Evolutionary conservation across 1,140 invertebrate genomes (phyloP).

Genomic region (Orussus abietinus): DNA sequence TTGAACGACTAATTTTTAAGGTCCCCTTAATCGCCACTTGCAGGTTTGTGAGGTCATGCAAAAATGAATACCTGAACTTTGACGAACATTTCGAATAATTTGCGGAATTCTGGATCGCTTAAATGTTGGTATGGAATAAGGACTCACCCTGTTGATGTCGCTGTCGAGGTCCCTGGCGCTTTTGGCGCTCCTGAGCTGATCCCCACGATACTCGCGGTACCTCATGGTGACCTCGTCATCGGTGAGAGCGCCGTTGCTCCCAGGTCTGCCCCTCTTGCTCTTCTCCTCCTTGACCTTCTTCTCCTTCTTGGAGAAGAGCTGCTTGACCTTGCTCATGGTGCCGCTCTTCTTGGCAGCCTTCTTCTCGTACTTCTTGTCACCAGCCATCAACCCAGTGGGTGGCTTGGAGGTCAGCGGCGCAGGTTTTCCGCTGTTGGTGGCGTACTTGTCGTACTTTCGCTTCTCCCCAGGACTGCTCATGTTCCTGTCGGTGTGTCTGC

Average conservation of each 20-base stretch:
- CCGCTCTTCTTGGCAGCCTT: conserved; percentile 45
- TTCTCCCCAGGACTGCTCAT: conserved; percentile 45
- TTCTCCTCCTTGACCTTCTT: conserved; percentile 48
- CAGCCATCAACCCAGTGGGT: conserved; percentile 31
- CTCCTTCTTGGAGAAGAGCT: conserved; percentile 48
- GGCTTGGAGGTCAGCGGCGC: conserved; percentile 39
- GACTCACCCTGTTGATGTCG: conserved; percentile 46
- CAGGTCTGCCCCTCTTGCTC: conserved; percentile 29
- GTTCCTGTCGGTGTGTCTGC: conserved; percentile 59
- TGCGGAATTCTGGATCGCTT: neutral
- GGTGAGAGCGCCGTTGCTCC: conserved; percentile 40
- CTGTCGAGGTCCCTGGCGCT: conserved; percentile 44
- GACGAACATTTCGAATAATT: too few relatives aligned
- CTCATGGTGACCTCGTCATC: conserved; percentile 48
- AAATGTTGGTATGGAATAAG: neutral
- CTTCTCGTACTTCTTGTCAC: conserved; percentile 48
- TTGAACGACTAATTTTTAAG: too few relatives aligned
- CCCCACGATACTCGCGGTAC: conserved; percentile 46
- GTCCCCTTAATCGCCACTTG: too few relatives aligned
- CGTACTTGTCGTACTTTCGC: conserved; percentile 54
- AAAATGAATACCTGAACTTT: too few relatives aligned
- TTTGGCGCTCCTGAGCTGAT: conserved; percentile 43
- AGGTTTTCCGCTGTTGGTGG: conserved; percentile 24
- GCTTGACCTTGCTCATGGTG: conserved; percentile 49
- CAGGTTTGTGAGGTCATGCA: too few relatives aligned